Evolutionary conservation across 92 coral and sea anemone species (phyloP), one percentile per base, ranked within the genome.

Genomic region (Porites divaricata): DNA sequence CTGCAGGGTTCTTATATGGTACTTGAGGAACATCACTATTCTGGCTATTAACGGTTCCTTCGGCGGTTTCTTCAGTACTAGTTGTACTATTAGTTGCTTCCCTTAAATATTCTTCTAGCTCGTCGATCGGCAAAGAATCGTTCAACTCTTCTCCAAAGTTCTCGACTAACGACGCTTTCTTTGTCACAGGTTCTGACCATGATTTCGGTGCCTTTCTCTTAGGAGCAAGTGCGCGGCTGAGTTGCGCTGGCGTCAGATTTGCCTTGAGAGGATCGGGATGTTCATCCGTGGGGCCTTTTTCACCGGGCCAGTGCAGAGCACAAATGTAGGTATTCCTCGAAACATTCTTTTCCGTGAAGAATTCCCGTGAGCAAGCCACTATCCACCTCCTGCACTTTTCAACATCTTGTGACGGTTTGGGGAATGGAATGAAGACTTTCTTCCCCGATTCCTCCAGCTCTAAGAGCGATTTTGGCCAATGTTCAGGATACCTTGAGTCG

Each of bases 241-340:
- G 22, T 76, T 89, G 82, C 22, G 53, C 68, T 45, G 73, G 78
- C 59, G 75, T 74, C 16, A 89, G 78, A 71, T 80, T 85, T 70
- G 90, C 93, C 79, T 90, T 86, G 48, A 90, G 79, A 2, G 90
- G 90, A 49, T 90, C 88, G 50, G 88, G 90, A 82, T 56, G 50
- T 57, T 86, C 89, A 48, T 62, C 58, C 8, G 90, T 85, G 25
- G 89, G 89, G 73, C 89, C 92, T 89, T 85, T 84, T 58, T 75
- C 78, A 7, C 90, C 93, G 21, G 81, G 90, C 90, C 90, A 90
- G 62, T 86, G 93, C 48, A 86, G 76, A 67, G 93, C 88, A 82
- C 90, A 90, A 23, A 90, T 89, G 83, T 90, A 90, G 2, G 93
- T 86, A 62, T 72, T 86, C 57, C 83, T 81, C 64, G 82, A 78